Evolutionary conservation across 1,140 invertebrate species (phyloP), one percentile per base, ranked within the genome.

Genomic region (Scylla paramamosain): DNA sequence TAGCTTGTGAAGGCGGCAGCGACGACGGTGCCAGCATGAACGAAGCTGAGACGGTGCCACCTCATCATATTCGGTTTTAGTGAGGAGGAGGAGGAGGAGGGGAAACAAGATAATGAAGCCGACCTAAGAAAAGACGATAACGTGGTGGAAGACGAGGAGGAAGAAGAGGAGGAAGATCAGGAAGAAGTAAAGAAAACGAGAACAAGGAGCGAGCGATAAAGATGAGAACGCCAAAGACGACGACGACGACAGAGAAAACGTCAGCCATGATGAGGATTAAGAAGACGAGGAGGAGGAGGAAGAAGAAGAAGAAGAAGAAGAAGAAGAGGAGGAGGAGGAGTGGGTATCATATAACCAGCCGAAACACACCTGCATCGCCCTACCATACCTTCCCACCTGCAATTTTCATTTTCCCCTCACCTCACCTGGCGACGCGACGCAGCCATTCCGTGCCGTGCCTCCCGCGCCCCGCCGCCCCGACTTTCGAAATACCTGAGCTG

Each of bases 21-120:
- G 20, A 28, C 59, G 39, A 20, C 83, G 83, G 92, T 93, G 82
- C 92, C 83, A 93, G 82, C 39, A 52, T 93, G 92, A 93, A 52
- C 92, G 92, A 93, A 93, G 28, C 59, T 20, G 77, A 82, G 86
- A 52, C 92, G 92, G 92, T 93, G 83, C 92, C 92, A 93, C 92
- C 84, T 93, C 92, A 93, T 93, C 92, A 84, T 93, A 86, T 93
- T 87, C 82, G 28, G 77, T 93, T 46, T 52, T 86, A 39, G 82
- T 32, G 67, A 77, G n/a, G 67, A 77, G 25, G 67, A 77, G n/a
- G n/a, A 77, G 6, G 67, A n/a, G 4, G 67, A 77, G 6, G 16
- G n/a, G n/a, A 77, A n/a, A 77, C 20, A 77, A 77, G n/a, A 77
- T n/a, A n/a, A 77, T 77, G n/a, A 77, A 77, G n/a, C 12, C 67